Percentiles rank a stretch among this genome's conserved stretches.
Evolutionary conservation across 2,888 invertebrate genomes (phyloP).

Genomic region (Ochlodes sylvanus): DNA sequence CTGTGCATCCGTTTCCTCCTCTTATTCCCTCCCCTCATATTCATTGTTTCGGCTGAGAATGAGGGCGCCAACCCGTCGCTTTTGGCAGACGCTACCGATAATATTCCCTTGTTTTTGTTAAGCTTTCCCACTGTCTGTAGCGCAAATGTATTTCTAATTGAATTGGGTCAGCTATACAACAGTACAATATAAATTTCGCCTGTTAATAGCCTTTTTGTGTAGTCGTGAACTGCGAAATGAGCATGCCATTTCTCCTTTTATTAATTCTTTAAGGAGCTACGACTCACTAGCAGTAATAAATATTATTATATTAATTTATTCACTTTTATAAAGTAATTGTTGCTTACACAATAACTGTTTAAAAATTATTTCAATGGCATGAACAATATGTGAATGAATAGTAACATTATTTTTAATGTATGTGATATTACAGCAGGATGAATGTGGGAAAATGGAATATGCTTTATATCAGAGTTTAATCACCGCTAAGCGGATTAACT

Average conservation of each 20-base stretch:
- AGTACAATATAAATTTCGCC: slow-evolving; percentile 40
- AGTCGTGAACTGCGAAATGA: slow-evolving; percentile 23
- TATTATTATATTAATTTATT: no score
- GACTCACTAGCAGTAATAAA: no score
- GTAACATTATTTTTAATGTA: no score
- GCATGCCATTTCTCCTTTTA: slow-evolving; percentile 1
- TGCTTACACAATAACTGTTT: no score
- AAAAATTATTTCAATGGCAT: no score
- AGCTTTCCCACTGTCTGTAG: slow-evolving; percentile 57
- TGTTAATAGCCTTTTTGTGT: slow-evolving; percentile 39
- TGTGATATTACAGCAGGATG: no score
- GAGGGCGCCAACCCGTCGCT: slow-evolving; percentile 74
- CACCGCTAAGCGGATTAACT: no score
- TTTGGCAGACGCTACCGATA: slow-evolving; percentile 65
- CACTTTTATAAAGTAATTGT: no score
- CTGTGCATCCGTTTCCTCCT: slow-evolving; percentile 75
- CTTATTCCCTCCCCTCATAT: slow-evolving; percentile 72
- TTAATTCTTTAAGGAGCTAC: neutral
- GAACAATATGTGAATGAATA: no score
- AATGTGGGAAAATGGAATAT: no score
- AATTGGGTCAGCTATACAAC: slow-evolving; percentile 55
- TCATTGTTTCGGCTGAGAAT: slow-evolving; percentile 75
- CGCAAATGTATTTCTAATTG: slow-evolving; percentile 67
- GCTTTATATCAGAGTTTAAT: no score
- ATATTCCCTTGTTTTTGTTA: slow-evolving; percentile 73